Percentiles rank a stretch among this genome's conserved stretches.
Conservation (phyloP, 2,888 invertebrate species). For the Thereva unica region DNA sequence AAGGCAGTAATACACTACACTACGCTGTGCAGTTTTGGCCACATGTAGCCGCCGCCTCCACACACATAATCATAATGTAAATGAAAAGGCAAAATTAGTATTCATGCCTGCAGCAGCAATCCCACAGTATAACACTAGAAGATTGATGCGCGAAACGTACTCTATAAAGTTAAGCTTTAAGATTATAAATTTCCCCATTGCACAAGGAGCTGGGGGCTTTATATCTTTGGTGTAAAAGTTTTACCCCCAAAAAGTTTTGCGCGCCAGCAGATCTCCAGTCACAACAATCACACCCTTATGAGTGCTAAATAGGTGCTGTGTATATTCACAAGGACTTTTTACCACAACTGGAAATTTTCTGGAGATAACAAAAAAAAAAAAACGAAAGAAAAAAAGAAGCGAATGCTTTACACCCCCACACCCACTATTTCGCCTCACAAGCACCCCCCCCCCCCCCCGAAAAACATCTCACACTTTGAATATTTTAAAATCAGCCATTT, state of each 20-base stretch:
- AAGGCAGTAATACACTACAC: too few species aligned
- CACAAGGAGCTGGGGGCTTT: too few species aligned
- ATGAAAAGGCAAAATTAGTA: conserved; percentile 36
- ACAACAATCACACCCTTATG: conserved; percentile 8
- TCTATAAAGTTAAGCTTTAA: conserved; percentile 30
- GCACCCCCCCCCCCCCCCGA: too few species aligned
- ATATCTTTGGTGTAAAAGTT: conserved; percentile 19
- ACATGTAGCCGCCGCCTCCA: conserved; percentile 1
- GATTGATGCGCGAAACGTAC: conserved; percentile 35
- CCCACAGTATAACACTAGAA: conserved; percentile 27
- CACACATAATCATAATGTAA: conserved; percentile 34
- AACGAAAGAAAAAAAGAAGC: neutral
- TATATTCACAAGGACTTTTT: neutral
- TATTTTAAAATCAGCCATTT: too few species aligned
- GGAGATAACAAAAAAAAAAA: neutral
- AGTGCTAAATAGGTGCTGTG: conserved; percentile 7
- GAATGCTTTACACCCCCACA: too few species aligned
- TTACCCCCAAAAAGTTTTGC: conserved; percentile 17
- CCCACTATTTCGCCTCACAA: too few species aligned
- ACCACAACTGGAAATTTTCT: too few species aligned
- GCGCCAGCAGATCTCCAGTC: neutral
- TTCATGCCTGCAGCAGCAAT: conserved; percentile 32
- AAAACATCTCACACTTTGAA: too few species aligned
- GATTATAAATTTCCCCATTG: conserved; percentile 30
- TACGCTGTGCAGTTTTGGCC: neutral